Percentiles rank a stretch among this genome's conserved stretches.
Evolutionary conservation across 1,140 invertebrate species (phyloP).

Genomic region (Palaemon carinicauda): DNA sequence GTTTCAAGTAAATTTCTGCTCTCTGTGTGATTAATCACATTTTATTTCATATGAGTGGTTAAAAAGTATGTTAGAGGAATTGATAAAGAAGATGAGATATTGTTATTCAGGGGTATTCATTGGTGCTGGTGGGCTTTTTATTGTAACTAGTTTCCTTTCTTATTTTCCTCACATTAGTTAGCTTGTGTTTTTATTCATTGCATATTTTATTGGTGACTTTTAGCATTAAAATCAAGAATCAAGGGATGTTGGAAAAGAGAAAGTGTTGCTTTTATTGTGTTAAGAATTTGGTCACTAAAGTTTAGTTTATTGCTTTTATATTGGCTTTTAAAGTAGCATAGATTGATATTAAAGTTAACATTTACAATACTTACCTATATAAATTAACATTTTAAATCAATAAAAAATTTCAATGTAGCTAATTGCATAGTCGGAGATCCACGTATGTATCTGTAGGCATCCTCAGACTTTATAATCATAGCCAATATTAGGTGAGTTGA

Average conservation of each 20-base stretch:
- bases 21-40: slow-evolving; percentile 32
- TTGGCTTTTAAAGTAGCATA: too few relatives aligned
- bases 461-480: too few relatives aligned
- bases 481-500: too few relatives aligned
- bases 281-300: too few relatives aligned
- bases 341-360: too few relatives aligned
- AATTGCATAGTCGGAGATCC: too few relatives aligned
- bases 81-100: slow-evolving; percentile 7
- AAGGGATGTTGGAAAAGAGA: not conserved
- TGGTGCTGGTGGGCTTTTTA: slow-evolving; percentile 23
- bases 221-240: not conserved
- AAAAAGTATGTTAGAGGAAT: not conserved
- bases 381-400: too few relatives aligned
- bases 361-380: too few relatives aligned
- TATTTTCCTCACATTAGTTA: not conserved
- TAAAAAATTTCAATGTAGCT: too few relatives aligned
- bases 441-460: too few relatives aligned
- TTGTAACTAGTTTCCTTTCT: not conserved
- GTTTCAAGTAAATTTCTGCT: slow-evolving; percentile 7
- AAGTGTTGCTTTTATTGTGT: not conserved
- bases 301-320: too few relatives aligned
- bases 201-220: not conserved
- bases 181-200: not conserved
- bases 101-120: not conserved
- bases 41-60: slow-evolving; percentile 29